Conservation (phyloP, 2,797 vertebrate genomes). For the Cuniculus paca region DNA sequence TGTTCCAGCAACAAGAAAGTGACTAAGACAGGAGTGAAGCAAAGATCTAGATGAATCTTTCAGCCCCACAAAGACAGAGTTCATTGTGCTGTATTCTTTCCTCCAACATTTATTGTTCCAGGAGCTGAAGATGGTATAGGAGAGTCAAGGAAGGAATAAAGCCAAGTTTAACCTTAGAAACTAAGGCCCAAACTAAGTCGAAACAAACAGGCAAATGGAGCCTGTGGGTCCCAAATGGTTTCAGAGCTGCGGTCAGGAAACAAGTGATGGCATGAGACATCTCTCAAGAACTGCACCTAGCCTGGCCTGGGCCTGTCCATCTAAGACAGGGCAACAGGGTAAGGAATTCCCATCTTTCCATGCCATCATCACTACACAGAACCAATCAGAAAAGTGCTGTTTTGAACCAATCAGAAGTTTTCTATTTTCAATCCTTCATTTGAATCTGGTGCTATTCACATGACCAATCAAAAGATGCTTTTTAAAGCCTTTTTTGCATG, state of each 20-base stretch:
- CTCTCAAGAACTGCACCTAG: neutral
- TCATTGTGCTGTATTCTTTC: neutral
- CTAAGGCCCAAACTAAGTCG: neutral
- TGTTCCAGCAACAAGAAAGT: neutral
- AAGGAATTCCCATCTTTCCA: neutral
- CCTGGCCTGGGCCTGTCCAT: neutral
- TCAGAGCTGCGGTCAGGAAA: neutral
- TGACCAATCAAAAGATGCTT: neutral
- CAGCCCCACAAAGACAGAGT: neutral
- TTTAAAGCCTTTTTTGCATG: neutral
- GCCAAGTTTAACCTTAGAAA: neutral
- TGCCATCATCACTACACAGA: neutral
- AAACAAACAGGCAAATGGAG: neutral
- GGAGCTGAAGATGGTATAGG: neutral
- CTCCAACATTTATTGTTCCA: neutral
- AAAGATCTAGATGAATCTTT: neutral
- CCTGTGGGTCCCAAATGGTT: neutral
- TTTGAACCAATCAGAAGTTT: neutral
- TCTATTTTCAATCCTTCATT: neutral
- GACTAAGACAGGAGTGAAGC: neutral
- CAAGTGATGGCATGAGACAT: neutral
- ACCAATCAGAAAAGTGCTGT: neutral
- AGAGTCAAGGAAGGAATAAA: neutral
- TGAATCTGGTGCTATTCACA: neutral
- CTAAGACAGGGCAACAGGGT: neutral